A percentile compares a stretch with the other conserved stretches of the same genome.
phyloP scores from a whole-genome alignment of 2,797 vertebrate genomes.

The Alectoris magna region DNA sequence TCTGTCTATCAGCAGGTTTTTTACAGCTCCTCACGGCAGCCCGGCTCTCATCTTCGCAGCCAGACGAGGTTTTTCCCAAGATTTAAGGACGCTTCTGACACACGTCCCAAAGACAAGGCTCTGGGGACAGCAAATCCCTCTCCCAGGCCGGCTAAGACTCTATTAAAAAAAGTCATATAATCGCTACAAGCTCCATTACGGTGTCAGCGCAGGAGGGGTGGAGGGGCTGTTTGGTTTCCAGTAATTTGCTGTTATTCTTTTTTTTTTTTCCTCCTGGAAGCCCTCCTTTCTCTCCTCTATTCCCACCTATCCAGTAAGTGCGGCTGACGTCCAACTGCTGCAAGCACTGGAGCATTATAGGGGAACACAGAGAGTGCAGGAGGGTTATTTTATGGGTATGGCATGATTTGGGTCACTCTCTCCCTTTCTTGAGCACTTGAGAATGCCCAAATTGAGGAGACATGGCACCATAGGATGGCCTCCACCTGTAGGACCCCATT shows the following conservation, averaged over 20 bases:
- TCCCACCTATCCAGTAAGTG: neutral
- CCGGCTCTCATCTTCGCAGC: conserved; percentile 37
- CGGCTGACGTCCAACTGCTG: fast-evolving
- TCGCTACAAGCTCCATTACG: neutral
- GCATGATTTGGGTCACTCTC: fast-evolving
- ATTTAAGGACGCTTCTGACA: conserved; percentile 80
- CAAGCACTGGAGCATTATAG: fast-evolving
- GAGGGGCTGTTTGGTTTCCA: neutral
- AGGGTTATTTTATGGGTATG: fast-evolving
- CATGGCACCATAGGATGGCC: fast-evolving
- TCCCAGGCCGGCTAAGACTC: conserved; percentile 21
- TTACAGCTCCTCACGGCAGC: conserved; percentile 73
- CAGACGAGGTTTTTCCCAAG: conserved; percentile 62
- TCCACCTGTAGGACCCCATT: neutral
- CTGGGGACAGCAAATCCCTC: conserved; percentile 70
- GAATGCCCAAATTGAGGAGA: neutral
- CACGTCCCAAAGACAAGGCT: conserved; percentile 66
- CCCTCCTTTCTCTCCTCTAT: neutral
- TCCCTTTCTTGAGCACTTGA: neutral
- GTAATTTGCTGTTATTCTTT: neutral
- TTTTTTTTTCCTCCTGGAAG: neutral
- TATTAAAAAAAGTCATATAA: conserved; percentile 32
- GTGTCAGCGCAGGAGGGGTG: conserved; percentile 28
- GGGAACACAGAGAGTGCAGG: neutral
- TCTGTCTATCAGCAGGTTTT: conserved; percentile 88